A percentile compares a stretch with the other conserved stretches of the same genome.
These are phyloP conservation scores for Thymelicus acteon DNA, from an alignment of 2,888 invertebrate genomes.

Conservation along the genomic window DNA sequence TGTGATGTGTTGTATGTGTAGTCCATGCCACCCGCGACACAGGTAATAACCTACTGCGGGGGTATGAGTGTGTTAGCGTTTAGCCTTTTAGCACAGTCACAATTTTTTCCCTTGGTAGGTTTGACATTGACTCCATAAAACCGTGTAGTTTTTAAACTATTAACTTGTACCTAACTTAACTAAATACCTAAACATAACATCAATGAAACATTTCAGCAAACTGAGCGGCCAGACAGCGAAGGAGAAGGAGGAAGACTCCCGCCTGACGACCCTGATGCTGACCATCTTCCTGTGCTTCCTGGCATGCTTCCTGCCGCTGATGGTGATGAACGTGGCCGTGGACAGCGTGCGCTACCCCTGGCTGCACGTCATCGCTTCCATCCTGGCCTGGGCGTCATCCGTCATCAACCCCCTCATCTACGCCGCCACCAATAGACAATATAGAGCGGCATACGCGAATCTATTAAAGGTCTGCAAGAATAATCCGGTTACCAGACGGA, in stretches of 20 bases:
- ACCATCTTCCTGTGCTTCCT: slow-evolving; percentile 95
- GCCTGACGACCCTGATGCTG: slow-evolving; percentile 94
- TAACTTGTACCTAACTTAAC: too few species aligned
- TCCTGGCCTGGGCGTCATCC: slow-evolving; percentile 95
- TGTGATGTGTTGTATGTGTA: too few species aligned
- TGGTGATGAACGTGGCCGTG: slow-evolving; percentile 94
- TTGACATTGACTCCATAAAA: too few species aligned
- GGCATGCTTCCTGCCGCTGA: slow-evolving; percentile 93
- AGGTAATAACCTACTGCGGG: too few species aligned
- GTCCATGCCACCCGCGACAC: too few species aligned
- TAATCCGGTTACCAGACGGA: slow-evolving; percentile 65
- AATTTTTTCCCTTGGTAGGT: too few species aligned
- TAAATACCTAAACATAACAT: too few species aligned
- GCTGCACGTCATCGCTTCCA: slow-evolving; percentile 92
- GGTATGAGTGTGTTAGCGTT: too few species aligned
- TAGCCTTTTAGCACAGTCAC: too few species aligned
- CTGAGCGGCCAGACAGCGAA: slow-evolving; percentile 78
- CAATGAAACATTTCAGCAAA: slow-evolving; percentile 63
- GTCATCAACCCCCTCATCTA: slow-evolving; percentile 96
- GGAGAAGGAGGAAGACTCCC: slow-evolving; percentile 88
- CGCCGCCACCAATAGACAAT: slow-evolving; percentile 94
- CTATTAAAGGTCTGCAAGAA: slow-evolving; percentile 76
- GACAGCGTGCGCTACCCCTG: slow-evolving; percentile 89
- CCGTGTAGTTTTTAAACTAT: too few species aligned
- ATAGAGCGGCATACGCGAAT: slow-evolving; percentile 86